These are phyloP conservation scores for Bungarus multicinctus DNA, from an alignment of 2,113 vertebrate genomes.

Conservation along the genomic window DNA sequence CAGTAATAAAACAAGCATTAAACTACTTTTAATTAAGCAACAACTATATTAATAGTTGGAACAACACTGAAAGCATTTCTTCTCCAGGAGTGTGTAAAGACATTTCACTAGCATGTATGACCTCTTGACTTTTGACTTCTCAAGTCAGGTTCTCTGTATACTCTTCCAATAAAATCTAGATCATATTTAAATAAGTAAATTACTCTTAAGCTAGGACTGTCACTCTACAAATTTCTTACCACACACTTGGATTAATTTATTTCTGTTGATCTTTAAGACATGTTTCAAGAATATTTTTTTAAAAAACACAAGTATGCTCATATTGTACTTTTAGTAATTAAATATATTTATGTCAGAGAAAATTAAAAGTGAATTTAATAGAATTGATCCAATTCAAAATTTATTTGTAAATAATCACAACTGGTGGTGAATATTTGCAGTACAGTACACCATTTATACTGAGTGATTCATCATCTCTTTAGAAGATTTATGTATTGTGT, in stretches of 20 bases:
- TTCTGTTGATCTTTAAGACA: not conserved
- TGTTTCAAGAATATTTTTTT: not conserved
- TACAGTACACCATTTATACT: not conserved
- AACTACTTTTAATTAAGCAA: slow-evolving; percentile 56
- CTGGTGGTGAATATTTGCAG: not conserved
- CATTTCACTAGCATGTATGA: not conserved
- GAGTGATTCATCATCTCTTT: not conserved
- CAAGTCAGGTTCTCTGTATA: slow-evolving; percentile 55
- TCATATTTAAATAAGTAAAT: slow-evolving; percentile 33
- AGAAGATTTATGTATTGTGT: not conserved
- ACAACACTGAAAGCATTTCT: rapidly evolving
- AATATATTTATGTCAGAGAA: not conserved
- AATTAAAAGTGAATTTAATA: not conserved
- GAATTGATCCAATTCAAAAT: not conserved
- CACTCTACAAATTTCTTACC: not conserved
- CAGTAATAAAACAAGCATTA: slow-evolving; percentile 39
- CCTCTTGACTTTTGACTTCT: slow-evolving; percentile 48
- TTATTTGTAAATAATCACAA: not conserved
- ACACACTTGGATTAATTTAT: slow-evolving; percentile 5
- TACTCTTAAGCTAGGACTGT: not conserved
- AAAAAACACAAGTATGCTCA: not conserved
- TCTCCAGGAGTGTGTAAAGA: not conserved
- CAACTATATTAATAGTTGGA: slow-evolving; percentile 55
- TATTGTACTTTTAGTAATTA: not conserved
- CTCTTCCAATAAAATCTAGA: slow-evolving; percentile 22